These are phyloP conservation scores for Geodia barretti DNA, from an alignment of 37 sponge, comb jelly and placozoan species.

Conservation along the genomic window DNA sequence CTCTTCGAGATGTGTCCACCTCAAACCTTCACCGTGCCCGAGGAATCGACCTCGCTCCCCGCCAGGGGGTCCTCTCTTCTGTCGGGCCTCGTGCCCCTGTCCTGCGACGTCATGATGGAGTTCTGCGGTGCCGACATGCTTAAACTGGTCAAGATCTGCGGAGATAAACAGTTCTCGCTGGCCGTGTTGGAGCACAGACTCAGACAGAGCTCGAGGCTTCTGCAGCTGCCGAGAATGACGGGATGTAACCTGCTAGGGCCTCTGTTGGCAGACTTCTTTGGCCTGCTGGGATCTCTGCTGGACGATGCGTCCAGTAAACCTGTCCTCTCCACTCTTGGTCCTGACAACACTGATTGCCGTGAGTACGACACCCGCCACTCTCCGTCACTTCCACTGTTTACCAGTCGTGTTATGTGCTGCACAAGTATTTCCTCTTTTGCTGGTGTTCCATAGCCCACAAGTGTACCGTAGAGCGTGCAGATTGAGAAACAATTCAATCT, in stretches of 20 bases:
- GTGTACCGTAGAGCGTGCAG: too few species aligned
- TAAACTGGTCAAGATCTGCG: neutral
- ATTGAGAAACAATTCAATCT: too few species aligned
- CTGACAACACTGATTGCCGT: conserved; percentile 7
- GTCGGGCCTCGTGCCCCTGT: conserved; percentile 8
- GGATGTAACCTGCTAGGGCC: conserved; percentile 30
- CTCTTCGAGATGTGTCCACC: conserved; percentile 12
- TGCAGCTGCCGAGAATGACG: conserved; percentile 5
- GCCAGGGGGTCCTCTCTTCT: neutral
- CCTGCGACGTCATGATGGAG: conserved; percentile 35
- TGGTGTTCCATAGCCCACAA: too few species aligned
- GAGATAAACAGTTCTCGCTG: conserved; percentile 11
- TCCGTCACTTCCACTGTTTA: neutral
- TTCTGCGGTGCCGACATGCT: conserved; percentile 17
- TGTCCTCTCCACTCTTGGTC: neutral
- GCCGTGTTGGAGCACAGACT: conserved; percentile 16
- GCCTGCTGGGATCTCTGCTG: conserved; percentile 26
- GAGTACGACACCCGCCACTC: neutral
- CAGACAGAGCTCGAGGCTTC: conserved; percentile 8
- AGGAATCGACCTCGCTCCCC: neutral
- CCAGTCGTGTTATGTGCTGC: neutral
- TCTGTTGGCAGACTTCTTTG: conserved; percentile 42
- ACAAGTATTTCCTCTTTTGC: neutral
- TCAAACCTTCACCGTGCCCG: neutral
- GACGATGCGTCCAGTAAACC: conserved; percentile 6